Evolutionary conservation across 2,797 vertebrate genomes (phyloP).

Genomic region (Pampus argenteus): DNA sequence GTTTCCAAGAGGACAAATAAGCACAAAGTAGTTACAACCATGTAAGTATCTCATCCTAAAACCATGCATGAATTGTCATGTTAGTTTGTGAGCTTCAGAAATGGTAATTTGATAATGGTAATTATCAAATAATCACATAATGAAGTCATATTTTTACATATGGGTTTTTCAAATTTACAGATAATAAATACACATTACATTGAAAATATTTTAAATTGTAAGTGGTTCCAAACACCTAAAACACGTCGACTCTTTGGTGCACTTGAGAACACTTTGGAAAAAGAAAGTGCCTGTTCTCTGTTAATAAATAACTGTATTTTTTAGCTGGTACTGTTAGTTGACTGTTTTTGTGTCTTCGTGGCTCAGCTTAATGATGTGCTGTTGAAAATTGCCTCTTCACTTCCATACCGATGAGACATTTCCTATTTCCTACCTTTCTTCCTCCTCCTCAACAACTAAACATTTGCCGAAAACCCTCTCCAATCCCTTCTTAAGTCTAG

Average conservation of each 20-base stretch:
- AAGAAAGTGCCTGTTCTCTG: conserved; percentile 39
- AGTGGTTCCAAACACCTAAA: conserved; percentile 15
- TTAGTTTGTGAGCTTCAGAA: too few relatives aligned
- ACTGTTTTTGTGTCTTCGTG: conserved; percentile 9
- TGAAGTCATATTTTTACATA: background rate
- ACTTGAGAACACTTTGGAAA: conserved; percentile 40
- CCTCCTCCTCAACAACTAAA: conserved; percentile 47
- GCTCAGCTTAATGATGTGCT: conserved; percentile 34
- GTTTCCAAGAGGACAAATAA: too few relatives aligned
- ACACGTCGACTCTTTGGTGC: conserved; percentile 11
- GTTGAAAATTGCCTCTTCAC: conserved; percentile 38
- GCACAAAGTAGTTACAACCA: too few relatives aligned
- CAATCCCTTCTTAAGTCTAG: conserved; percentile 63
- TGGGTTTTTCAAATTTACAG: conserved; percentile 6
- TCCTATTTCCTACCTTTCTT: conserved; percentile 33
- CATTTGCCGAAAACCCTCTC: conserved; percentile 52
- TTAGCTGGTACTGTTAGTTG: conserved; percentile 5
- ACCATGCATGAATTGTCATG: too few relatives aligned
- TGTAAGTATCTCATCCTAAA: too few relatives aligned
- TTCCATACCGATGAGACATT: conserved; percentile 44
- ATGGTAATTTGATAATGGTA: too few relatives aligned
- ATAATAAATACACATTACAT: conserved; percentile 23
- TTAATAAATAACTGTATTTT: conserved; percentile 66
- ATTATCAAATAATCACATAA: too few relatives aligned
- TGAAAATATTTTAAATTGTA: conserved; percentile 10